phyloP scores from a whole-genome alignment of 2,113 vertebrate species.

The Centropus bengalensis region DNA sequence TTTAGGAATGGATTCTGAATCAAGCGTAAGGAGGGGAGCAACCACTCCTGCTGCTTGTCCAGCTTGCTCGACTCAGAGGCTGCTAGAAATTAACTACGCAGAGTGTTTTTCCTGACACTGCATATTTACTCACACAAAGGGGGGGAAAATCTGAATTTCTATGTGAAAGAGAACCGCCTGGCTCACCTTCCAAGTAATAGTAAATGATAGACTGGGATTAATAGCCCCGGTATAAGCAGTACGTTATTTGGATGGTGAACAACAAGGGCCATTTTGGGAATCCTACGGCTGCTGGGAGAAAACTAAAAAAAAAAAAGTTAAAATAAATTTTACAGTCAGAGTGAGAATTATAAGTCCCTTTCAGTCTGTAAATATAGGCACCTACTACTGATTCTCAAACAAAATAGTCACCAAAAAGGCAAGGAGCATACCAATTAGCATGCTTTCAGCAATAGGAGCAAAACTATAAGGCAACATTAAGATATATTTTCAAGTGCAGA shows the following conservation, averaged over 20 bases:
- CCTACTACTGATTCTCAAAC: neutral
- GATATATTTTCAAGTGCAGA: neutral
- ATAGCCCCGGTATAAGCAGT: neutral
- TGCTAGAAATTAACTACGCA: neutral
- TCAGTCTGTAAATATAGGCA: neutral
- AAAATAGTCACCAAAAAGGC: conserved; percentile 1
- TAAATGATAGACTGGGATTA: neutral
- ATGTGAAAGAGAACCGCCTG: neutral
- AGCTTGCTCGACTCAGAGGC: neutral
- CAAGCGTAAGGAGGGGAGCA: neutral
- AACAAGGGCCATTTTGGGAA: neutral
- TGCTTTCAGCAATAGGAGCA: neutral
- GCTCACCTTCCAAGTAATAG: conserved; percentile 8
- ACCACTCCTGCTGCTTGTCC: neutral
- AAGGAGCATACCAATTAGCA: neutral
- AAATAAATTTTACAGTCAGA: neutral
- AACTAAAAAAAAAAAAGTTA: neutral
- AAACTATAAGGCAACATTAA: neutral
- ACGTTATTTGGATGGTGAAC: neutral
- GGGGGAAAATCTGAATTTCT: neutral
- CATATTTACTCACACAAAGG: neutral
- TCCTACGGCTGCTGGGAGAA: neutral
- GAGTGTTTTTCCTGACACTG: conserved; percentile 14
- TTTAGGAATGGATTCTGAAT: neutral
- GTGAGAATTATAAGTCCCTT: neutral